These are phyloP conservation scores for Sebastes vulpes DNA, from an alignment of 2,797 vertebrate genomes.

Conservation along the genomic window DNA sequence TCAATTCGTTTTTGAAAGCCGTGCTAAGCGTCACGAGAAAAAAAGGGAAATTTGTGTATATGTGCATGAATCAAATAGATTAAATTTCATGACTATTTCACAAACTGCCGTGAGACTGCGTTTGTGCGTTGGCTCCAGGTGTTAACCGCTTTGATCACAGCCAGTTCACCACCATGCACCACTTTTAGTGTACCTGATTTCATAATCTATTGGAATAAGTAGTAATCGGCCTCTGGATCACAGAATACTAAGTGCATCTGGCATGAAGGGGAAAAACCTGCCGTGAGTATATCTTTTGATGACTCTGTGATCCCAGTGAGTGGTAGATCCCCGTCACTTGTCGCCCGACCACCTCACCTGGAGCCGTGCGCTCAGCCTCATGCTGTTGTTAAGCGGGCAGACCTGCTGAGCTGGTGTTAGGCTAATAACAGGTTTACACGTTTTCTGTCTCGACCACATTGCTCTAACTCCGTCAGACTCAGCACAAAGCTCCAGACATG, in stretches of 20 bases:
- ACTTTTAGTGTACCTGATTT: neutral
- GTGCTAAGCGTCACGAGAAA: too few species aligned
- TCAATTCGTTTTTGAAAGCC: too few species aligned
- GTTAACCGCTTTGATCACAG: neutral
- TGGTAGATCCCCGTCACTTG: constrained; percentile 18
- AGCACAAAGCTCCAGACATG: constrained; percentile 83
- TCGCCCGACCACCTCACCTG: constrained; percentile 43
- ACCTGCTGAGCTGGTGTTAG: constrained; percentile 81
- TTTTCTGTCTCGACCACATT: constrained; percentile 74
- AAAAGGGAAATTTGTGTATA: too few species aligned
- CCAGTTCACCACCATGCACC: neutral
- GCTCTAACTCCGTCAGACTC: constrained; percentile 61
- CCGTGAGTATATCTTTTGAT: neutral
- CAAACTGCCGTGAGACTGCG: too few species aligned
- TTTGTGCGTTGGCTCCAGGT: neutral
- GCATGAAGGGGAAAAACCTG: neutral
- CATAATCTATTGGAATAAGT: neutral
- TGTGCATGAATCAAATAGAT: too few species aligned
- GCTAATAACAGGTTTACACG: constrained; percentile 79
- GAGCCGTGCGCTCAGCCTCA: constrained; percentile 16
- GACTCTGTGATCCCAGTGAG: constrained; percentile 12
- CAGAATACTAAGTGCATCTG: neutral
- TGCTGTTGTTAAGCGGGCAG: constrained; percentile 56
- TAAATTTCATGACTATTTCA: too few species aligned
- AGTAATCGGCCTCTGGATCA: neutral